phyloP scores from a whole-genome alignment of 2,888 invertebrate genomes.

The Heteromyza rotundicornis region DNA sequence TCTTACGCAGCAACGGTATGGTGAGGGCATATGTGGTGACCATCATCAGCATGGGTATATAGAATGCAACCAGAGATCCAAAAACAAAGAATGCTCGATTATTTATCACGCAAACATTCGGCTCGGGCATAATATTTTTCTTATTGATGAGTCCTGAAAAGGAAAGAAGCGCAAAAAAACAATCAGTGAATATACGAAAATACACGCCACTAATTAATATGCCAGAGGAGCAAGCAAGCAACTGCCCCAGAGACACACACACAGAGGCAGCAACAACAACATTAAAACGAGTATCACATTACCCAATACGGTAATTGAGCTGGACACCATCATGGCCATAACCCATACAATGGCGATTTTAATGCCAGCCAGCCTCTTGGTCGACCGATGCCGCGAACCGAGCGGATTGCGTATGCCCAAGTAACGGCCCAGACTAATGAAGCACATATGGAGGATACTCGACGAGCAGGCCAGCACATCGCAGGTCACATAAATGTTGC shows the following conservation, averaged over 20 bases:
- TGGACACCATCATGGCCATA: conserved; percentile 86
- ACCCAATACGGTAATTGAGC: conserved; percentile 85
- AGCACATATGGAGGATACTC: conserved; percentile 95
- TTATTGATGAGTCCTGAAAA: conserved; percentile 75
- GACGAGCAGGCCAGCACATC: conserved; percentile 95
- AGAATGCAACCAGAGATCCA: conserved; percentile 92
- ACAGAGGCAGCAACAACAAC: too few relatives aligned
- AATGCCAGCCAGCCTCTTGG: conserved; percentile 80
- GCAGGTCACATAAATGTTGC: conserved; percentile 93
- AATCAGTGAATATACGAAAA: not conserved
- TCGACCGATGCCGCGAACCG: conserved; percentile 82
- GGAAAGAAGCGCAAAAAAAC: conserved; percentile 8
- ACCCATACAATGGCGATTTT: conserved; percentile 94
- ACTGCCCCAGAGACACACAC: conserved; percentile 1
- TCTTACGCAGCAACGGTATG: conserved; percentile 81
- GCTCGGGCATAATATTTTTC: conserved; percentile 81
- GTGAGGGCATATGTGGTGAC: conserved; percentile 90
- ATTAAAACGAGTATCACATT: conserved; percentile 44
- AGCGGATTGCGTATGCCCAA: conserved; percentile 89
- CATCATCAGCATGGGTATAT: conserved; percentile 95
- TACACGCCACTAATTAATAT: not conserved
- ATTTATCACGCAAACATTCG: conserved; percentile 80
- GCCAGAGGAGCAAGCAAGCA: conserved; percentile 8
- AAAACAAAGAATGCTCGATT: conserved; percentile 87
- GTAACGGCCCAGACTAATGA: conserved; percentile 84